These are phyloP conservation scores for Neosilurus hyrtlii DNA, from an alignment of 2,797 vertebrate species.

Conservation along the genomic window DNA sequence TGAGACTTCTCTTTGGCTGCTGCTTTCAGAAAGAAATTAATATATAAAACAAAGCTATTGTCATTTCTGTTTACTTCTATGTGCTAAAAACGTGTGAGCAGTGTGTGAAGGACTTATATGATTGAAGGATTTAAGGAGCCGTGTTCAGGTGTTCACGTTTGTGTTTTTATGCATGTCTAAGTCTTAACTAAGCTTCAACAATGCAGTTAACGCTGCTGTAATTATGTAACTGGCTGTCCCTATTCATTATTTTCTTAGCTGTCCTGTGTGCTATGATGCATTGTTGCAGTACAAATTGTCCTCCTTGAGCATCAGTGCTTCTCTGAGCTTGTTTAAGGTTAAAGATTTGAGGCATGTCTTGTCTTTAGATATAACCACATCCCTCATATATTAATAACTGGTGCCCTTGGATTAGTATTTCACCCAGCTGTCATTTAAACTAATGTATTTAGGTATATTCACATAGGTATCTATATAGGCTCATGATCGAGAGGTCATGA, in stretches of 20 bases:
- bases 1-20: conserved; percentile 18
- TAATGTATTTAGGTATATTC: neutral
- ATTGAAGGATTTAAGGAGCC: neutral
- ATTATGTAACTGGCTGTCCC: conserved; percentile 7
- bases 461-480: no score
- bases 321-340: neutral
- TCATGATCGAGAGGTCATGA: no score
- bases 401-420: neutral
- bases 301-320: neutral
- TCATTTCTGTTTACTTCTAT: conserved; percentile 2
- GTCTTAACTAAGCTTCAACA: neutral
- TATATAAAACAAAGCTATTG: conserved; percentile 19
- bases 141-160: neutral
- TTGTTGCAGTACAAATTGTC: neutral
- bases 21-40: conserved; percentile 31
- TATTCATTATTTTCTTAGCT: conserved; percentile 15
- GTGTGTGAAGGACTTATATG: neutral
- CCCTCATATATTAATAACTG: neutral
- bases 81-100: neutral
- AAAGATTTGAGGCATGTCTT: neutral
- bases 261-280: neutral
- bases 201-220: neutral
- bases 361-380: neutral
- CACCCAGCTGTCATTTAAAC: conserved; percentile 1
- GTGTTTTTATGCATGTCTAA: neutral